Conservation (phyloP, 2,797 vertebrate genomes). For the Prunella strophiata region DNA sequence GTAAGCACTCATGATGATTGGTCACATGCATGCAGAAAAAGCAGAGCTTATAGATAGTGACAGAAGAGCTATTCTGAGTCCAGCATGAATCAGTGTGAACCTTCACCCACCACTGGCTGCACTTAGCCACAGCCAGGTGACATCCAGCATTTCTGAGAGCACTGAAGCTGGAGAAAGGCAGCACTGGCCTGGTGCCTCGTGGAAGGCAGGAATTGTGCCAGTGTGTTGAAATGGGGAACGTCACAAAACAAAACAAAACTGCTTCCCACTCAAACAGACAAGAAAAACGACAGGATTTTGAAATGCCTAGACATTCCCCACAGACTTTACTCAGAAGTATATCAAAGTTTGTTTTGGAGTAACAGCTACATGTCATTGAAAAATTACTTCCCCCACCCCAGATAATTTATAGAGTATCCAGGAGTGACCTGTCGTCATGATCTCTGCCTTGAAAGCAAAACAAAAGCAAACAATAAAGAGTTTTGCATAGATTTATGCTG, state of each 20-base stretch:
- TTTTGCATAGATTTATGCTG: slow-evolving; percentile 49
- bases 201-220: background rate
- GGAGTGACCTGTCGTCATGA: slow-evolving; percentile 14
- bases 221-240: rapidly evolving
- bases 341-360: slow-evolving; percentile 42
- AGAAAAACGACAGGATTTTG: background rate
- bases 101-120: background rate
- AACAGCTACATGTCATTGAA: slow-evolving; percentile 34
- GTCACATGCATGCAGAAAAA: background rate
- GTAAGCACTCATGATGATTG: background rate
- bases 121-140: background rate
- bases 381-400: background rate
- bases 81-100: background rate
- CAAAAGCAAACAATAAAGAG: slow-evolving; percentile 42
- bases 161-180: background rate
- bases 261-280: background rate
- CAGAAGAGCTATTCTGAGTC: background rate
- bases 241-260: background rate
- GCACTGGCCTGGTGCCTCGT: background rate
- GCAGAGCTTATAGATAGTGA: background rate
- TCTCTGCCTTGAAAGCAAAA: slow-evolving; percentile 51
- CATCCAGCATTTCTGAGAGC: background rate
- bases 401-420: slow-evolving; percentile 16
- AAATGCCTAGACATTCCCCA: slow-evolving; percentile 16
- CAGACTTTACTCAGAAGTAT: slow-evolving; percentile 14